A percentile compares a stretch with the other conserved stretches of the same genome.
These are phyloP conservation scores for Alces alces DNA, from an alignment of 2,113 vertebrate genomes.

Conservation along the genomic window DNA sequence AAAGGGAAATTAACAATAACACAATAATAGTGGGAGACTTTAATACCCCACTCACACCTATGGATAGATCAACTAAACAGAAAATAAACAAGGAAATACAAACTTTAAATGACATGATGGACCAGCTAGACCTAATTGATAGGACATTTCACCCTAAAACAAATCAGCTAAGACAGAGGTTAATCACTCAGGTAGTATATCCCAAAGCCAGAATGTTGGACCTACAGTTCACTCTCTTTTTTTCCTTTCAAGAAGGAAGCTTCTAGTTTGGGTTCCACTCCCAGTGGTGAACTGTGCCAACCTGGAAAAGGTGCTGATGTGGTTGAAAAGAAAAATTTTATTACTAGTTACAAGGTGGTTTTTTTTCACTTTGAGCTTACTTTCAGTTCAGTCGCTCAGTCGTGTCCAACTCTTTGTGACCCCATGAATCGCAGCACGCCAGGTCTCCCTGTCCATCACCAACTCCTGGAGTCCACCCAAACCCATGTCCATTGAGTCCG, in stretches of 20 bases:
- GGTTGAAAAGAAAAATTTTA: background rate
- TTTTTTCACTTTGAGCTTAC: background rate
- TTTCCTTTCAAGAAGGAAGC: background rate
- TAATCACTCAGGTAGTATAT: background rate
- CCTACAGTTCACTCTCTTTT: background rate
- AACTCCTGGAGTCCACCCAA: background rate
- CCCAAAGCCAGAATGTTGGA: background rate
- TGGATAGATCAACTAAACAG: no score
- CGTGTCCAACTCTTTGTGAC: background rate
- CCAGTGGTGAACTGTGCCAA: background rate
- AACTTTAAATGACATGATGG: no score
- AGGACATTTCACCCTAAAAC: no score
- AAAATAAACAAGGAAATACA: no score
- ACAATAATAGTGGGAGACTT: no score
- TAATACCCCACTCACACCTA: no score
- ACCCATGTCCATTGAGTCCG: background rate
- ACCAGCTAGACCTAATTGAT: no score
- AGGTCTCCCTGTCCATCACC: background rate
- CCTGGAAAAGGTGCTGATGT: background rate
- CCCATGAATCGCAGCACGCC: background rate
- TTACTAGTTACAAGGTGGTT: background rate
- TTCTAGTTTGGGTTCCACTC: background rate
- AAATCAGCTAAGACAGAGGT: background rate
- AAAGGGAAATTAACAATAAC: no score
- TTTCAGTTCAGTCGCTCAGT: background rate